Evolutionary conservation across 2,888 invertebrate species (phyloP).

Genomic region (Himalopsyche kuldschensis): DNA sequence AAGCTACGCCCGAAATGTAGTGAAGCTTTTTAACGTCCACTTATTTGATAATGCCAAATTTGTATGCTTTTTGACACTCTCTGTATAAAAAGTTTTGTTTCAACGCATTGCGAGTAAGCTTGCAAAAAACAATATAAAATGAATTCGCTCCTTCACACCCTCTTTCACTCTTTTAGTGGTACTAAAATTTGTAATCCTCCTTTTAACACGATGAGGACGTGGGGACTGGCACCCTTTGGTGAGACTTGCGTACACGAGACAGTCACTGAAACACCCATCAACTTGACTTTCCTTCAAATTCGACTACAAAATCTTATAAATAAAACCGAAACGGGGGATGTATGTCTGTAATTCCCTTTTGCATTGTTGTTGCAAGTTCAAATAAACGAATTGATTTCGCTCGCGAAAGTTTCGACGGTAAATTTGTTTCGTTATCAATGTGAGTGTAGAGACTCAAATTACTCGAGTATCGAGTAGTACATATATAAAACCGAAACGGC

Average conservation of each 20-base stretch:
- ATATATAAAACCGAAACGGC: too few species aligned
- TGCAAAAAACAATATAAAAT: slow-evolving; percentile 39
- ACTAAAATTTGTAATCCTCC: slow-evolving; percentile 40
- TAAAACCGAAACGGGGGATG: too few species aligned
- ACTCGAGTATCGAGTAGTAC: too few species aligned
- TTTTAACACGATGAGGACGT: slow-evolving; percentile 38
- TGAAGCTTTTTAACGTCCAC: neutral
- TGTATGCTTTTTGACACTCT: neutral
- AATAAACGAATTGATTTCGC: too few species aligned
- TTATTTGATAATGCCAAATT: neutral
- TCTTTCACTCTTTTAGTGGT: slow-evolving; percentile 33
- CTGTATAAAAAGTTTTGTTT: slow-evolving; percentile 28
- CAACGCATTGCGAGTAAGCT: slow-evolving; percentile 21
- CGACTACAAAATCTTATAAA: too few species aligned
- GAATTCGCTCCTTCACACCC: slow-evolving; percentile 35
- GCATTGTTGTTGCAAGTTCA: too few species aligned
- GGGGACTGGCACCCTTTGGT: slow-evolving; percentile 4
- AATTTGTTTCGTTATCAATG: too few species aligned
- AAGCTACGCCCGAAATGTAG: too few species aligned
- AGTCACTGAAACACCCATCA: neutral
- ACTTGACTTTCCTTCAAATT: too few species aligned
- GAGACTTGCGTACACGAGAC: neutral
- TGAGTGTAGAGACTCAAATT: too few species aligned
- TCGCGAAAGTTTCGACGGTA: too few species aligned
- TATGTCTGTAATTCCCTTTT: too few species aligned